Evolutionary conservation across 2,797 vertebrate species (phyloP).

Genomic region (Gadopsis bispinosus): DNA sequence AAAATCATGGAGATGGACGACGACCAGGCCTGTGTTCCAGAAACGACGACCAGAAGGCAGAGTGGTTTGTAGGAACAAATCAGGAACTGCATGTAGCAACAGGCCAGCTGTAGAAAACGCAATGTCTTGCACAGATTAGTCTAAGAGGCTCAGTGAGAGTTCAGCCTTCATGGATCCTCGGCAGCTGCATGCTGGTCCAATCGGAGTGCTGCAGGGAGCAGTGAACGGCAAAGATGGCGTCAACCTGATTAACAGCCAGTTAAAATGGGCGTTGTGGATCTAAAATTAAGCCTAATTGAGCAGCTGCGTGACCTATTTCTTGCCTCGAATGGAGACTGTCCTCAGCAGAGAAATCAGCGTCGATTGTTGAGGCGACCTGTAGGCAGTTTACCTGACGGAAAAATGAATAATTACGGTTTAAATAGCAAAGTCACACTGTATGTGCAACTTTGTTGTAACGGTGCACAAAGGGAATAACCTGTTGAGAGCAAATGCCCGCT

Average conservation of each 20-base stretch:
- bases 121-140: neutral
- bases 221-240: conserved; percentile 14
- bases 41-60: neutral
- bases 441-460: neutral
- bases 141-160: neutral
- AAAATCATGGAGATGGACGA: conserved; percentile 8
- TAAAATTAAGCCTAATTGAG: conserved; percentile 68
- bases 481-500: neutral
- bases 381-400: neutral
- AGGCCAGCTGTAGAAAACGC: neutral
- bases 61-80: no score
- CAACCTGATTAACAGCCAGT: conserved; percentile 66
- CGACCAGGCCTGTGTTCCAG: neutral
- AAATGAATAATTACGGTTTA: neutral
- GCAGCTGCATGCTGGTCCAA: conserved; percentile 21
- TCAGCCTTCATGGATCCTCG: conserved; percentile 7
- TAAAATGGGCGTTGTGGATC: conserved; percentile 53
- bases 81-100: neutral
- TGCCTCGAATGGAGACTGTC: conserved; percentile 17
- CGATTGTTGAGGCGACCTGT: neutral
- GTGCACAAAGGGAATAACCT: neutral
- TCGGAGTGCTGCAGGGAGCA: conserved; percentile 21
- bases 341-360: conserved; percentile 15
- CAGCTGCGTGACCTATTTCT: conserved; percentile 57
- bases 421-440: neutral